Evolutionary conservation across 2,797 vertebrate genomes (phyloP).

Genomic region (Antennarius maculatus): DNA sequence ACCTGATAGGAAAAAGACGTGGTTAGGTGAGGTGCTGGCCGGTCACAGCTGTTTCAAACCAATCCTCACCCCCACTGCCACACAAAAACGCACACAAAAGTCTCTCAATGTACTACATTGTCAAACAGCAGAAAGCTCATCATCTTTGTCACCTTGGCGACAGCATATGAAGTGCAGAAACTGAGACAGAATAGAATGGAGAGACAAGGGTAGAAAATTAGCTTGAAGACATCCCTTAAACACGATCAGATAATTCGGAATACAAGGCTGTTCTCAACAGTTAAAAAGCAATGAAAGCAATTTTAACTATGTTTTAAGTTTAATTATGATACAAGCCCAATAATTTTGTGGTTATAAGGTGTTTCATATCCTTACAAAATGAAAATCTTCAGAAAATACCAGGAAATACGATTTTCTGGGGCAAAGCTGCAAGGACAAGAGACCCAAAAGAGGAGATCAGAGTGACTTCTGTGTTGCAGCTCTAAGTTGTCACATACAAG

Average conservation of each 20-base stretch:
- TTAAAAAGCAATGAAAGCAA: neutral
- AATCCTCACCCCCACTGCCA: conserved; percentile 15
- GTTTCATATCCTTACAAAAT: neutral
- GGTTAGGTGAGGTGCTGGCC: conserved; percentile 32
- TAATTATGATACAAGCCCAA: neutral
- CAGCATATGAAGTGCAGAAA: conserved; percentile 8
- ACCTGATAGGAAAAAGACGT: conserved; percentile 47
- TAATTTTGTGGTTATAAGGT: neutral
- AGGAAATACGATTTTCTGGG: conserved; percentile 9
- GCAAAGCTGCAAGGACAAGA: conserved; percentile 38
- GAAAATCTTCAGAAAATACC: neutral
- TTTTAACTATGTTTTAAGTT: neutral
- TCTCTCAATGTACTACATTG: conserved; percentile 7
- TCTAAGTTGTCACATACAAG: conserved; percentile 26
- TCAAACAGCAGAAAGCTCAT: conserved; percentile 35
- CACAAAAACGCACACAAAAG: conserved; percentile 15
- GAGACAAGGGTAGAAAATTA: too few relatives aligned
- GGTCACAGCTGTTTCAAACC: conserved; percentile 45
- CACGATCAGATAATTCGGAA: neutral
- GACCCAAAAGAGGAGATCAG: conserved; percentile 10
- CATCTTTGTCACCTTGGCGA: conserved; percentile 30
- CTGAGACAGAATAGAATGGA: neutral
- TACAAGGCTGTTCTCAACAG: too few relatives aligned
- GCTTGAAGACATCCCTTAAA: neutral
- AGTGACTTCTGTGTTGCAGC: conserved; percentile 52